These are phyloP conservation scores for Iphiclides podalirius DNA, from an alignment of 2,888 invertebrate genomes.

Conservation along the genomic window DNA sequence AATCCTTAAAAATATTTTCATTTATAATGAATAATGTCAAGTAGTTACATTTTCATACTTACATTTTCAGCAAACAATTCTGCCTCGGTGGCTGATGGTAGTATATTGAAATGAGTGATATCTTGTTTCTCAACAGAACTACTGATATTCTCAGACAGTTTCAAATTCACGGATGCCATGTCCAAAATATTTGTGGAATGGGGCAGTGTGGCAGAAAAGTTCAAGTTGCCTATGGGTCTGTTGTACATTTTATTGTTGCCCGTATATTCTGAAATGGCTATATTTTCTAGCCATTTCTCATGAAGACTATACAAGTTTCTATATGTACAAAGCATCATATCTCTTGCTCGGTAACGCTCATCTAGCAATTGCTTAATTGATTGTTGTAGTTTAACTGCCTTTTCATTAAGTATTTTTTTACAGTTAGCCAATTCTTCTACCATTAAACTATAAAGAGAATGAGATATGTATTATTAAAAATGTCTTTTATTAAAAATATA, in stretches of 20 bases:
- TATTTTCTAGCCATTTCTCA: constrained; percentile 70
- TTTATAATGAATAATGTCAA: too few species aligned
- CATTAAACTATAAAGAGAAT: constrained; percentile 85
- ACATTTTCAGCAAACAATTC: constrained; percentile 82
- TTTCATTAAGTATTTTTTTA: constrained; percentile 88
- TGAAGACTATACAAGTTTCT: constrained; percentile 78
- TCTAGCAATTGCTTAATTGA: constrained; percentile 84
- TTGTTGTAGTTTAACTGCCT: constrained; percentile 85
- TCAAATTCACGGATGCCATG: constrained; percentile 80
- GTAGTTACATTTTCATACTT: too few species aligned
- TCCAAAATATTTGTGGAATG: constrained; percentile 83
- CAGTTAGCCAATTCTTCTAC: constrained; percentile 94
- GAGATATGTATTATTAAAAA: background rate
- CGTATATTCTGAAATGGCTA: constrained; percentile 64
- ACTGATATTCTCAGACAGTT: constrained; percentile 81
- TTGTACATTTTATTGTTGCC: constrained; percentile 57
- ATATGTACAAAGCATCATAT: constrained; percentile 82
- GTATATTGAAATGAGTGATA: constrained; percentile 56
- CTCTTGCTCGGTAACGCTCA: constrained; percentile 83
- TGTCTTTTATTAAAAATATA: too few species aligned
- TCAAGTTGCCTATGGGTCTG: constrained; percentile 72
- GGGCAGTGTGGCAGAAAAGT: constrained; percentile 65
- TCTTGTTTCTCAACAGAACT: constrained; percentile 68
- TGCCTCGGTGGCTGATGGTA: constrained; percentile 70
- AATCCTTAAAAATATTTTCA: too few species aligned